Evolutionary conservation across 2,888 invertebrate genomes (phyloP).

Genomic region (Pheosia tremula): DNA sequence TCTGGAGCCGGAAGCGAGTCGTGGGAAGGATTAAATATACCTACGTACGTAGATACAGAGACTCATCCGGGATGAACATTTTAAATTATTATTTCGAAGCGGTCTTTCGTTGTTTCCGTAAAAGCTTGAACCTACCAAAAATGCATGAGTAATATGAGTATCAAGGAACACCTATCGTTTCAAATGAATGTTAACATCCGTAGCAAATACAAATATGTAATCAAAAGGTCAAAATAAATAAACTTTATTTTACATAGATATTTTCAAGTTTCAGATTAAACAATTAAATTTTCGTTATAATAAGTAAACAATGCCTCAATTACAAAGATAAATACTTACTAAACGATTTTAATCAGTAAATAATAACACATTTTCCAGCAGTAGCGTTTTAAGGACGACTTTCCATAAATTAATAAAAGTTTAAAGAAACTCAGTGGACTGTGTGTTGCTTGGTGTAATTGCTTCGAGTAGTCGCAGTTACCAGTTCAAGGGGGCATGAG

Average conservation of each 20-base stretch:
- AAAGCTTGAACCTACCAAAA: too few species aligned
- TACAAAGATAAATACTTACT: not conserved
- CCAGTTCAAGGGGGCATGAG: constrained; percentile 70
- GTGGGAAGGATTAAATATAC: constrained; percentile 36
- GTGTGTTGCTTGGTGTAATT: constrained; percentile 64
- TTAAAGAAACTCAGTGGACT: constrained; percentile 52
- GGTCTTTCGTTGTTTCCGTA: not conserved
- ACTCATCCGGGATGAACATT: constrained; percentile 8
- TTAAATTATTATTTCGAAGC: constrained; percentile 1
- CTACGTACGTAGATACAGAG: constrained; percentile 1
- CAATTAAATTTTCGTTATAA: too few species aligned
- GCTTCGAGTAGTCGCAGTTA: constrained; percentile 70
- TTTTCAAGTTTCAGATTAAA: too few species aligned
- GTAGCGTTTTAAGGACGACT: constrained; percentile 31
- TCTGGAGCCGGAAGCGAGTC: constrained; percentile 68
- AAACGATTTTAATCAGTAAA: not conserved
- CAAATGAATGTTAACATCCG: too few species aligned
- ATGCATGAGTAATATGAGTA: not conserved
- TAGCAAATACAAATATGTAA: too few species aligned
- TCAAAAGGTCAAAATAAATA: too few species aligned
- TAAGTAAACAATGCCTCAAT: too few species aligned
- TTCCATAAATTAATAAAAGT: constrained; percentile 47
- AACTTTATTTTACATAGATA: too few species aligned
- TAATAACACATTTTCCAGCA: constrained; percentile 4
- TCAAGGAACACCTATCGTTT: too few species aligned